Evolutionary conservation across 2,113 vertebrate genomes (phyloP), one percentile per base, ranked within the genome.

Genomic region (Todiramphus chloris): DNA sequence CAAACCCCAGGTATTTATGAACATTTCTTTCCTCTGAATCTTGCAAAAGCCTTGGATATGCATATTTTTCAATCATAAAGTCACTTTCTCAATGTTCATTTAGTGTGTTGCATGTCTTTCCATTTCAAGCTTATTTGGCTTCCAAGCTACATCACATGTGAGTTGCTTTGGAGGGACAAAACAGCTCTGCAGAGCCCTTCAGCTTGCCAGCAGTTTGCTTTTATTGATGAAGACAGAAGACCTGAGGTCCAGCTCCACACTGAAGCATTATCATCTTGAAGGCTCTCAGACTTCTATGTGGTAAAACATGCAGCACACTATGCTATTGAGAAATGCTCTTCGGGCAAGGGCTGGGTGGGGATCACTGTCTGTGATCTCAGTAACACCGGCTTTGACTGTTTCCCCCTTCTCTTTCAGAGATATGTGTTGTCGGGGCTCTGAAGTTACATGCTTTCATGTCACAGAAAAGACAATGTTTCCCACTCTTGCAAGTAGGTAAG

Each of bases 351-450:
- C 35, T 62, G 72, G 35, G 11, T 44, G 30, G 6, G 50, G 14
- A 8, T 15, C 60, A 20, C 35, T 62, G 35, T 48, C 72, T 31
- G 55, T 31, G 7, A 21, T 33, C 44, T 43, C 55, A 20, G 0
- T 7, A 56, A 67, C 50, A 17, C 21, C 27, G 27, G 31, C 21
- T 13, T 3, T 3, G 9, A 53, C 0, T 3, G 11, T 8, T 53
- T 23, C 60, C 27, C 58, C 10, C 21, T 73, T 46, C 24, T 25
- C 24, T 62, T 46, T 46, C 68, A 75, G 44, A 62, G 24, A 23
- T 2, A 8, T 8, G 2, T 0, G 0, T 24, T 63, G 8, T 6
- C 53, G 48, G 88, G 27, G 33, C 43, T 86, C 60, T 63, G n/a
- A 56, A 78, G 17, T 51, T 39, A 15, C 16, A 5, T 33, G 73